A percentile compares a stretch with the other conserved stretches of the same genome.
Evolutionary conservation across 2,888 invertebrate genomes (phyloP).

Genomic region (Drosophila emarginata): DNA sequence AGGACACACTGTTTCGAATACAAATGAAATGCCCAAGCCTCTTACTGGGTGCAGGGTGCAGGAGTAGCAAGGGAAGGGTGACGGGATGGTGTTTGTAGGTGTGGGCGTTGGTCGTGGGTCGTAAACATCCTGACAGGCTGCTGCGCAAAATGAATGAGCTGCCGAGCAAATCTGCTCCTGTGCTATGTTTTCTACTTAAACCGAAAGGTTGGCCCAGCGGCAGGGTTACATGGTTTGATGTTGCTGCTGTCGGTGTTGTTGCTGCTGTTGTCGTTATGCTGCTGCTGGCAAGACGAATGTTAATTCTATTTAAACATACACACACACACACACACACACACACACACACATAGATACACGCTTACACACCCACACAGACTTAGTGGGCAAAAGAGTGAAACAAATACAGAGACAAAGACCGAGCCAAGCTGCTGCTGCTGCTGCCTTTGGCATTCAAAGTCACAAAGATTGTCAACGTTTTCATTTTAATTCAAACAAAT

Average conservation of each 20-base stretch:
- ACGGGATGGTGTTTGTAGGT: not conserved
- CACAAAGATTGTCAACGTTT: conserved; percentile 74
- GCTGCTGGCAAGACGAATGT: conserved; percentile 69
- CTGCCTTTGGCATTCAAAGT: conserved; percentile 67
- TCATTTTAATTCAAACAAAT: conserved; percentile 78
- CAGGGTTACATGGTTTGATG: conserved; percentile 50
- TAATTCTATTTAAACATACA: conserved; percentile 73
- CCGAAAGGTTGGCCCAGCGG: conserved; percentile 58
- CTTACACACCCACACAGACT: conserved; percentile 5
- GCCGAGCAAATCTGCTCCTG: conserved; percentile 74
- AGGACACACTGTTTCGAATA: conserved; percentile 80
- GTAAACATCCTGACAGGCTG: conserved; percentile 49
- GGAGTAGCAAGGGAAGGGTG: too few relatives aligned
- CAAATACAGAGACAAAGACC: conserved; percentile 21
- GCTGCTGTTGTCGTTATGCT: conserved; percentile 34
- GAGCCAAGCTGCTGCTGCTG: conserved; percentile 20
- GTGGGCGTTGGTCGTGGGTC: conserved; percentile 10
- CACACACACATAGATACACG: not conserved
- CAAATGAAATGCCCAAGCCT: conserved; percentile 70
- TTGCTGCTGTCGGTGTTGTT: conserved; percentile 29
- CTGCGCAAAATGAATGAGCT: conserved; percentile 69
- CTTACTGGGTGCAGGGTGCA: too few relatives aligned
- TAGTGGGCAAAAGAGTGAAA: conserved; percentile 2
- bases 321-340: conserved; percentile 18
- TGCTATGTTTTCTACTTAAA: conserved; percentile 54